These are phyloP conservation scores for Dendroctonus ponderosae DNA, from an alignment of 1,140 invertebrate species.

Conservation along the genomic window DNA sequence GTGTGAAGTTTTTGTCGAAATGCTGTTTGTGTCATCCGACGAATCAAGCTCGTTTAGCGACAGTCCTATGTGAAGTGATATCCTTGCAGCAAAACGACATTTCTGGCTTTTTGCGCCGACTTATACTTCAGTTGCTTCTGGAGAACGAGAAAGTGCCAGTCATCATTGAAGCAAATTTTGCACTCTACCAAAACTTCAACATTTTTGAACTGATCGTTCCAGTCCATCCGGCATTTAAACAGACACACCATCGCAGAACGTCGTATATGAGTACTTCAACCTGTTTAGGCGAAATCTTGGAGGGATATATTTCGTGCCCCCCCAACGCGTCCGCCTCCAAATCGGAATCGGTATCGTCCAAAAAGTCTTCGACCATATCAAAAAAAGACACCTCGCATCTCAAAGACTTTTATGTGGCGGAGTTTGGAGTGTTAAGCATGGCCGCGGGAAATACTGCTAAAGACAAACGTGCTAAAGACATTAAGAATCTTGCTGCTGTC, in stretches of 20 bases:
- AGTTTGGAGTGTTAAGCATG: slow-evolving; percentile 66
- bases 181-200: slow-evolving; percentile 46
- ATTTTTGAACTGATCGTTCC: slow-evolving; percentile 28
- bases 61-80: slow-evolving; percentile 72
- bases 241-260: slow-evolving; percentile 61
- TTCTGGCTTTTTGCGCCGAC: slow-evolving; percentile 81
- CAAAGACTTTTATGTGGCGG: slow-evolving; percentile 49
- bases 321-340: slow-evolving; percentile 45
- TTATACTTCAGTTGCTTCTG: slow-evolving; percentile 80
- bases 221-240: slow-evolving; percentile 48
- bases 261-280: slow-evolving; percentile 72
- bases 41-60: slow-evolving; percentile 81
- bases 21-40: slow-evolving; percentile 80
- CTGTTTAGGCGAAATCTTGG: slow-evolving; percentile 57
- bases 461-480: slow-evolving; percentile 78
- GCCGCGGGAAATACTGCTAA: slow-evolving; percentile 79
- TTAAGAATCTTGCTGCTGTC: slow-evolving; percentile 61
- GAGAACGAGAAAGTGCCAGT: slow-evolving; percentile 82
- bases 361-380: slow-evolving; percentile 21
- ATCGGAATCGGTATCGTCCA: slow-evolving; percentile 32
- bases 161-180: slow-evolving; percentile 49
- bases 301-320: slow-evolving; percentile 55
- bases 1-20: slow-evolving; percentile 72
- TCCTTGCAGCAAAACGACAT: slow-evolving; percentile 67
- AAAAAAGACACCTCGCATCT: slow-evolving; percentile 31